Conservation (phyloP, 2,113 vertebrate genomes). For the Polypterus bichir region DNA sequence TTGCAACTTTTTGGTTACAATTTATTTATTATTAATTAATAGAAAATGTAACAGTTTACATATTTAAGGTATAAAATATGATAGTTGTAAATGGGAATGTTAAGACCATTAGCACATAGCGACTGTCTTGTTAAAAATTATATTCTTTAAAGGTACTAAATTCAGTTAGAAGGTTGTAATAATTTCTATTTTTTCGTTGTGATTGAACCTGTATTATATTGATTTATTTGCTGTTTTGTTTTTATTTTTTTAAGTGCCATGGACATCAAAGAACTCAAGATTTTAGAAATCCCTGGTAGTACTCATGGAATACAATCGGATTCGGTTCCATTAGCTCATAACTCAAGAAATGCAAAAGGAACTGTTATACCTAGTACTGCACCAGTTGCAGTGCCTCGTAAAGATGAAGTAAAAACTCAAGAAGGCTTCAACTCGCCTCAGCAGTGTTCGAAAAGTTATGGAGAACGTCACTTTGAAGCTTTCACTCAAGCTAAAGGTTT, state of each 20-base stretch:
- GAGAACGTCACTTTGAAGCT: constrained; percentile 70
- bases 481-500: constrained; percentile 73
- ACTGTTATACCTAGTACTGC: constrained; percentile 40
- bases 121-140: no score
- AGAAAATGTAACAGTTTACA: no score
- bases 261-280: constrained; percentile 93
- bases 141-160: no score
- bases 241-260: constrained; percentile 60
- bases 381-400: constrained; percentile 68
- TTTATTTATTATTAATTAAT: no score
- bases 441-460: constrained; percentile 81
- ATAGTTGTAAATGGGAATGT: no score
- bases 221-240: constrained; percentile 3
- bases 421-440: constrained; percentile 53
- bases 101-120: no score
- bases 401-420: constrained; percentile 51
- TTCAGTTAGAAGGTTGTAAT: no score
- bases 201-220: background rate
- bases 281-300: constrained; percentile 64
- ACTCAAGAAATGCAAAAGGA: constrained; percentile 16
- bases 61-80: no score
- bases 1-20: no score
- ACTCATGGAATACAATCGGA: constrained; percentile 26
- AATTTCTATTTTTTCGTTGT: no score
- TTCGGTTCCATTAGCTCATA: constrained; percentile 30